Conservation (phyloP, 2,888 invertebrate genomes). For the Cyclophora albipunctata region DNA sequence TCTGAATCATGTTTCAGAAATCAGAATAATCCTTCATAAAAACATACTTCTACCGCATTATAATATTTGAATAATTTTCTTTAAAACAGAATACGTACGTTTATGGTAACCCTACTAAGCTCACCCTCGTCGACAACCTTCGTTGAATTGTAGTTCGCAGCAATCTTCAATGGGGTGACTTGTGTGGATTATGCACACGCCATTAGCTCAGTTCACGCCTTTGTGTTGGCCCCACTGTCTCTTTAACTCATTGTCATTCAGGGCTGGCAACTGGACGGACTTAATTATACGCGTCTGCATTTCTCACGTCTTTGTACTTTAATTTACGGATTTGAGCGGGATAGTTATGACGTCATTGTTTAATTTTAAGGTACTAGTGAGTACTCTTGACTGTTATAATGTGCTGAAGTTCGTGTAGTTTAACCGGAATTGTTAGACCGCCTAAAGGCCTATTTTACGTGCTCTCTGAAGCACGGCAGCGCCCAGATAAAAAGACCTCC, state of each 20-base stretch:
- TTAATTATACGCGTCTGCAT: slow-evolving; percentile 40
- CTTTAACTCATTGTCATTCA: slow-evolving; percentile 49
- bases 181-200: slow-evolving; percentile 57
- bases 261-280: slow-evolving; percentile 35
- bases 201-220: slow-evolving; percentile 54
- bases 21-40: no score
- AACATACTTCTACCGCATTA: no score
- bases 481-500: no score
- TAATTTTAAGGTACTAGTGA: neutral
- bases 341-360: neutral
- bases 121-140: neutral
- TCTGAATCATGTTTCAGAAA: no score
- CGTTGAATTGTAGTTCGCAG: slow-evolving; percentile 43
- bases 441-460: no score
- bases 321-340: slow-evolving; percentile 8
- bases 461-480: no score
- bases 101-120: no score
- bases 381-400: slow-evolving; percentile 1
- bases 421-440: no score
- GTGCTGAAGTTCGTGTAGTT: no score
- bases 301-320: slow-evolving; percentile 24
- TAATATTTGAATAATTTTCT: no score
- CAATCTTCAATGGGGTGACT: slow-evolving; percentile 55
- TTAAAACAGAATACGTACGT: no score
- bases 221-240: slow-evolving; percentile 39